Evolutionary conservation across 2,888 invertebrate species (phyloP).

Genomic region (Eupithecia subfuscata): DNA sequence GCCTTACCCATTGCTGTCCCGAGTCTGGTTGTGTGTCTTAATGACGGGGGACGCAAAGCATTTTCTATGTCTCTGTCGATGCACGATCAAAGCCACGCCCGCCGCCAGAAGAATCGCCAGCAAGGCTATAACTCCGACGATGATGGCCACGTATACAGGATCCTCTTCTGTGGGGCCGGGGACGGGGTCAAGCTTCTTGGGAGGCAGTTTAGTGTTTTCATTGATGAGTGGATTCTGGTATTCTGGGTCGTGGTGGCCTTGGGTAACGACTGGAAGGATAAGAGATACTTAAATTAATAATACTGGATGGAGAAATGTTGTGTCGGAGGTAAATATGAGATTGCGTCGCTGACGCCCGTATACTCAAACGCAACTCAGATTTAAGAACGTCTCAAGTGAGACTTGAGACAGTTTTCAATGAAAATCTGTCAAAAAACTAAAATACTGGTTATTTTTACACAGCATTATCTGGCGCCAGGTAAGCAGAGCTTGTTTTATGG

Average conservation of each 20-base stretch:
- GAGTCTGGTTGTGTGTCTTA: conserved; percentile 71
- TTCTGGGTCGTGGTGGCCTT: conserved; percentile 90
- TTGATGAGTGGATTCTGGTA: conserved; percentile 81
- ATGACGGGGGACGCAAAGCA: conserved; percentile 73
- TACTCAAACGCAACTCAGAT: too few species aligned
- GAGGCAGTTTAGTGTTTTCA: conserved; percentile 76
- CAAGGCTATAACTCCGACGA: conserved; percentile 90
- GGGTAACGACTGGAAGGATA: conserved; percentile 81
- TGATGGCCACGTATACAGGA: conserved; percentile 89
- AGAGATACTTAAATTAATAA: conserved; percentile 12
- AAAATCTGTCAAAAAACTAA: too few species aligned
- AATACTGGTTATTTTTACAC: too few species aligned
- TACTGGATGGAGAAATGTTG: not conserved
- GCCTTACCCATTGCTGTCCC: conserved; percentile 77
- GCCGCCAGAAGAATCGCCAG: conserved; percentile 89
- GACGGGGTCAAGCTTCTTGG: conserved; percentile 85
- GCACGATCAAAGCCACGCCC: conserved; percentile 88
- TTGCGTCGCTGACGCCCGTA: not conserved
- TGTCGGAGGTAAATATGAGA: too few species aligned
- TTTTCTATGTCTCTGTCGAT: conserved; percentile 88
- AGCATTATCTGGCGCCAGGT: too few species aligned
- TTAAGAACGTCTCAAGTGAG: too few species aligned
- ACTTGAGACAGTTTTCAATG: too few species aligned
- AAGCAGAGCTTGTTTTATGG: too few species aligned
- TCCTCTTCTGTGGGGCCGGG: conserved; percentile 88